Evolutionary conservation across 2,888 invertebrate genomes (phyloP), one percentile per base, ranked within the genome.

Genomic region (Xestia c-nigrum): DNA sequence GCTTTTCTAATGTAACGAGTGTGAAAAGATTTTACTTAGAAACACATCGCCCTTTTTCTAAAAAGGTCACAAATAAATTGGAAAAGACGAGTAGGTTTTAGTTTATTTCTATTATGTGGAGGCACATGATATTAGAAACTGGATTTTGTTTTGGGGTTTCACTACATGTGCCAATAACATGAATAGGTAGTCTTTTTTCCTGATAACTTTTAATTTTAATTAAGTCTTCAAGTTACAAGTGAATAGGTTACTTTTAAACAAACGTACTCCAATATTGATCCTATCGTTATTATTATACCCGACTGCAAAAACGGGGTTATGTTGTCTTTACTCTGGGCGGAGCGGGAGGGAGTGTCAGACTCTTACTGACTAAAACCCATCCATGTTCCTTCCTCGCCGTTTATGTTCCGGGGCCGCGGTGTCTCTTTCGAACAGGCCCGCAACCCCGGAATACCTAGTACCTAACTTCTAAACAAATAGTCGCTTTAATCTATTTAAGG

Each of bases 101-200:
- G 40, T 76, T 47, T 78, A 78, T 63, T 63, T 69, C 14, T n/a
- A 79, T 78, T 68, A 68, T 16, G 16, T 61, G 65, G 43, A 52
- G 10, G 31, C 7, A 61, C 7, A 14, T 59, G 10, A 38, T 61
- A 24, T n/a, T 14, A 14, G 0, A 78, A 31, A 50, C 31, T 43
- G 19, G 21, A 50, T 16, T 59, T 16, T 16, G 19, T 1, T 4
- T 21, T 3, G 19, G 46, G 10, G 3, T 76, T 38, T 74, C 7
- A 6, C 16, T 40, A 50, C 14, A 52, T 4, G 19, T 6, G 9
- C 21, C 5, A 71, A 38, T 21, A 50, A 6, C 5, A 7, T 7
- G 0, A 43, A 3, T 21, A 9, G 52, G n/a, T n/a, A n/a, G 21
- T 21, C 4, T 57, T 24, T 24, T 24, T n/a, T 12, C 24, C 43